Evolutionary conservation across 2,797 vertebrate species (phyloP), one percentile per base, ranked within the genome.

Genomic region (Hemitrygon akajei): DNA sequence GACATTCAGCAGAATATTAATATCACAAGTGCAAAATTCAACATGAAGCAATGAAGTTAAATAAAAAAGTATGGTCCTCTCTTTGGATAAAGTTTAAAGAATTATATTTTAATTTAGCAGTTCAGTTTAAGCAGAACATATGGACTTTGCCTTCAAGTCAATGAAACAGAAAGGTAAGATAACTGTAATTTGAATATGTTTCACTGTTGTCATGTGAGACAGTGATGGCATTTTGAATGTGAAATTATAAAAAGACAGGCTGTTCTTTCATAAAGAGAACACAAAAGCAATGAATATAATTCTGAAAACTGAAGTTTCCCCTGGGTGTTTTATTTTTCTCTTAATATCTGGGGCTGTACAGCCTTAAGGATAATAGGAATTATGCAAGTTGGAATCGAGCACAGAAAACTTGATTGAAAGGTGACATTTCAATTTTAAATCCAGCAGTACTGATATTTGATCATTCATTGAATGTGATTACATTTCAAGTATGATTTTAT

Each of bases 401-500:
- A 89, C 66, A 89, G 82, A 34, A 37, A 89, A 63, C 7, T 69
- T 66, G 86, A 66, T 34, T 34, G n/a, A 89, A 37, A n/a, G n/a
- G 34, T 89, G 86, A 89, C 12, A 86, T 86, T 86, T n/a, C 82
- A 60, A 89, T 89, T 89, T 34, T 89, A 89, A 66, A 66, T 89
- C 9, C 60, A 89, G 86, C 86, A 37, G 30, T 69, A 34, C 7
- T 69, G n/a, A 89, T 89, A 69, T 89, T 89, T 89, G 18, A 69
- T 89, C 86, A 89, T 34, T n/a, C n/a, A 1, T 37, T 34, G 30
- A 34, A 89, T 34, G n/a, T 89, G 86, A 66, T 89, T 66, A 18
- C 60, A 89, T 66, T 63, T 89, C 60, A 20, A 34, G 25, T 34
- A 34, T 66, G 16, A 10, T 22, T 89, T 69, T 69, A 89, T 69